These are phyloP conservation scores for Solenopsis invicta DNA, from an alignment of 1,140 invertebrate genomes.

Conservation along the genomic window DNA sequence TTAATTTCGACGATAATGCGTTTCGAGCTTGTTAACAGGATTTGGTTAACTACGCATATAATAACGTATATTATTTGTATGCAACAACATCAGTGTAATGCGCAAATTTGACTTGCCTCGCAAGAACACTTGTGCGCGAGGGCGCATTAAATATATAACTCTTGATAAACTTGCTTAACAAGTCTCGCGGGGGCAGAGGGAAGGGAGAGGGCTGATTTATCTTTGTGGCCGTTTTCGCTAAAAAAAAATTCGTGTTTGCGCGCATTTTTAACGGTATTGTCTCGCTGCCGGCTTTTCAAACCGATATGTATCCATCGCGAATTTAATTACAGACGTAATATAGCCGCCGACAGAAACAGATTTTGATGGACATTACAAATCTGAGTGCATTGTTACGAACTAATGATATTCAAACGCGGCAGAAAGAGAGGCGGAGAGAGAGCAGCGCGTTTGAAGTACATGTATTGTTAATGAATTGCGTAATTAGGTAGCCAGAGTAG, in stretches of 20 bases:
- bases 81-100: not conserved
- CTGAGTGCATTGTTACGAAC: conserved; percentile 66
- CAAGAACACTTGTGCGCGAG: no score
- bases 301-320: not conserved
- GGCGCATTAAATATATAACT: conserved; percentile 15
- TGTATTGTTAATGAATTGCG: conserved; percentile 78
- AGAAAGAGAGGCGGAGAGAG: conserved; percentile 16
- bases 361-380: conserved; percentile 68
- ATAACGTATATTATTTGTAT: conserved; percentile 1
- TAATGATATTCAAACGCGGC: conserved; percentile 71
- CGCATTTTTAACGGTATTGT: conserved; percentile 23
- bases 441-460: conserved; percentile 72
- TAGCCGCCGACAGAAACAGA: conserved; percentile 18
- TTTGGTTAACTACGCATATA: not conserved
- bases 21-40: conserved; percentile 17
- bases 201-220: no score
- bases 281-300: not conserved
- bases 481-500: conserved; percentile 71
- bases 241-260: not conserved
- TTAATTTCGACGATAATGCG: conserved; percentile 36
- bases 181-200: not conserved
- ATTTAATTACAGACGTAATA: conserved; percentile 50
- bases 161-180: not conserved
- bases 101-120: not conserved
- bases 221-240: not conserved